Conservation (phyloP, 1,140 invertebrate genomes). For the Nymphalis io region DNA sequence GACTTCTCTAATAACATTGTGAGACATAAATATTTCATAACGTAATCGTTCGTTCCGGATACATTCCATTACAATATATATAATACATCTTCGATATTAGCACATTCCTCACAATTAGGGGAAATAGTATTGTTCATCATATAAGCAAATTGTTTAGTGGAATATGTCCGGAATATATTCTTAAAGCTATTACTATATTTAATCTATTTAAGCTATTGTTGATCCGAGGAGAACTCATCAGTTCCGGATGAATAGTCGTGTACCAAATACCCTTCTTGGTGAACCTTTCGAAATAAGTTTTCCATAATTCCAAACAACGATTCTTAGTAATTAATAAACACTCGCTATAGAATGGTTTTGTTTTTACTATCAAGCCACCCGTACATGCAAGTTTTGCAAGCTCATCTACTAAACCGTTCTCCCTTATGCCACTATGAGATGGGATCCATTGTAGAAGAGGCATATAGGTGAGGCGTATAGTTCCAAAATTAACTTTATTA, state of each 20-base stretch:
- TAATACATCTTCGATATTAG: background rate
- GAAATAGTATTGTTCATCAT: background rate
- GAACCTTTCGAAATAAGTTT: too few species aligned
- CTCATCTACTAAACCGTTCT: too few species aligned
- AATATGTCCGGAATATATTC: background rate
- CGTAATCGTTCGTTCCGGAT: background rate
- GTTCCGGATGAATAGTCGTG: background rate
- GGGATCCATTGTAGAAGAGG: too few species aligned
- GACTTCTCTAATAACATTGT: too few species aligned
- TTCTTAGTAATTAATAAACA: too few species aligned
- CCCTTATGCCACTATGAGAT: too few species aligned
- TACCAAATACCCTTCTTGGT: background rate
- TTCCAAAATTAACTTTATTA: background rate
- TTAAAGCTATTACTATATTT: background rate
- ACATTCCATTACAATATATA: background rate
- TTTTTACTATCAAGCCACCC: too few species aligned
- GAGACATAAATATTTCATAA: too few species aligned
- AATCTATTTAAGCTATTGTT: background rate
- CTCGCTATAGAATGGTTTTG: too few species aligned
- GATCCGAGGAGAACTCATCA: background rate
- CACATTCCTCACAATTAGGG: background rate
- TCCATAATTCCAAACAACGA: too few species aligned
- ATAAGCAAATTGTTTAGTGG: background rate
- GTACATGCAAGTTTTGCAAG: too few species aligned
- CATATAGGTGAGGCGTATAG: too few species aligned